phyloP scores from a whole-genome alignment of 2,888 invertebrate genomes.

The Ectemnius lituratus region DNA sequence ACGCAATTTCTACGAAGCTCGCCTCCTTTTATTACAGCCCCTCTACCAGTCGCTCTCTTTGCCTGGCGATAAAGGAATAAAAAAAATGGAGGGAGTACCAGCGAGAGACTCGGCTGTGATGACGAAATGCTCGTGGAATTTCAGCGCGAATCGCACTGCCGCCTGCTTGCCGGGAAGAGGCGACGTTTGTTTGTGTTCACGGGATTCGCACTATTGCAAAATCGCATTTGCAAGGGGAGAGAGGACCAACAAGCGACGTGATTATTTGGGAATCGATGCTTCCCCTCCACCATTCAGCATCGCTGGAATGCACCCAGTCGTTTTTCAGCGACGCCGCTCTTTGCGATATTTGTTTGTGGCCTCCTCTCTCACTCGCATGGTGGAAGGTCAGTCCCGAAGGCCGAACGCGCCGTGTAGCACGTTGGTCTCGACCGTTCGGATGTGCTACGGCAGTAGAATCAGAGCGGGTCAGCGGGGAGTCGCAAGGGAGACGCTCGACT shows the following conservation, averaged over 20 bases:
- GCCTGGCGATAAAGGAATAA: constrained; percentile 26
- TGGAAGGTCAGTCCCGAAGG: too few relatives aligned
- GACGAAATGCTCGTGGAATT: constrained; percentile 46
- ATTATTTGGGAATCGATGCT: constrained; percentile 5
- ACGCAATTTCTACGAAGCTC: constrained; percentile 29
- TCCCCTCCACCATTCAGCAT: neutral
- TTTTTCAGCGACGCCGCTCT: neutral
- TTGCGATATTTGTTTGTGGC: too few relatives aligned
- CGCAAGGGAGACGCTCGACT: too few relatives aligned
- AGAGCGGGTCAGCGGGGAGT: too few relatives aligned
- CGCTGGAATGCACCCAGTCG: constrained; percentile 4
- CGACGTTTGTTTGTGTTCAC: constrained; percentile 35
- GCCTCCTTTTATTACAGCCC: neutral
- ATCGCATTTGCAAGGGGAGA: constrained; percentile 25
- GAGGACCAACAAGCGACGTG: neutral
- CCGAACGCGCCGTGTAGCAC: too few relatives aligned
- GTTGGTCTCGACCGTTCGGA: too few relatives aligned
- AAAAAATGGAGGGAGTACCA: constrained; percentile 15
- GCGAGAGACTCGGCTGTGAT: constrained; percentile 2
- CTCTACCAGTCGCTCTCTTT: constrained; percentile 26
- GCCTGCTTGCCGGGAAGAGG: neutral
- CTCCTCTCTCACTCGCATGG: constrained; percentile 4
- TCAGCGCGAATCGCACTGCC: constrained; percentile 5
- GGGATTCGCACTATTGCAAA: constrained; percentile 22
- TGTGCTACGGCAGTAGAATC: too few relatives aligned